Evolutionary conservation across 2,888 invertebrate species (phyloP), one percentile per base, ranked within the genome.

Genomic region (Norana najaformis): DNA sequence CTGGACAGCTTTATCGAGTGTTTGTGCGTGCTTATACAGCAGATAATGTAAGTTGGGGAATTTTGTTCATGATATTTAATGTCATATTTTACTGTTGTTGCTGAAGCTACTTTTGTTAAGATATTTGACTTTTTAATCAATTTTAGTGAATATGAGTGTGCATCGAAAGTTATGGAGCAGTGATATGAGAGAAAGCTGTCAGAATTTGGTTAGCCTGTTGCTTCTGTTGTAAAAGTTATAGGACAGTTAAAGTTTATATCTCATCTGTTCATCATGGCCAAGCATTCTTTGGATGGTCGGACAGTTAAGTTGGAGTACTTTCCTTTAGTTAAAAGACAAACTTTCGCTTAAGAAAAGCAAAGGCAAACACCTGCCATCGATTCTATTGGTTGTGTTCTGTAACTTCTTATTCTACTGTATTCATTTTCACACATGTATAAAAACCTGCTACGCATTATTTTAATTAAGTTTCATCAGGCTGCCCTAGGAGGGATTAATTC

Each of bases 11-110:
- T 89, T 99, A 99, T 95, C 96, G 97, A 92, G 98, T 98, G 88
- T 99, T 99, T 94, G 97, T 98, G 0, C 96, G 98, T 91, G 98
- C 98, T 30, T 94, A 98, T 94, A 98, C 98, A 0, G 98, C 98
- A 0, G 98, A 98, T 94, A 97, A 98, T 95, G 96, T 96, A 95
- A 94, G 93, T 91, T n/a, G 89, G 35, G 16, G 69, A 69, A 69
- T 30, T 69, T 30, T 69, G 30, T 69, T n/a, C 11, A n/a, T n/a
- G 69, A n/a, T 69, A n/a, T 23, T 69, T 69, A 1, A 11, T 69
- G 20, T 47, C 47, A 23, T 47, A 47, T 23, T 16, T 23, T 47
- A 47, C 23, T 47, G 20, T 1, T 20, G n/a, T 23, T 47, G 47
- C 23, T 20, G 69, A 69, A 69, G 69, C 69, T 69, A 13, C 69